phyloP scores from a whole-genome alignment of 2,113 vertebrate species.

The Willisornis vidua region DNA sequence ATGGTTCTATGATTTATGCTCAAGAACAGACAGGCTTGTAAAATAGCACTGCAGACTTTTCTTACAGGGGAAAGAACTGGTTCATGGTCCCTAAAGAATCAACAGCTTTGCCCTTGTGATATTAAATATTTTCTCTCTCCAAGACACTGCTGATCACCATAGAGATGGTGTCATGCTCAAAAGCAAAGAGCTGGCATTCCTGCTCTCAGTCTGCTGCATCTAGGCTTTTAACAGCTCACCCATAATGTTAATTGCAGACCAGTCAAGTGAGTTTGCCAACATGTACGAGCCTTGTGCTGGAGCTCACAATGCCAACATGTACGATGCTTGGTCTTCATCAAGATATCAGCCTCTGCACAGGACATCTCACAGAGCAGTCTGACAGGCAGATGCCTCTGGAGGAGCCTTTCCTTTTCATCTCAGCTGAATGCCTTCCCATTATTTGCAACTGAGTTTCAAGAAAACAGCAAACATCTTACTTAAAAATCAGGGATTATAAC shows the following conservation, averaged over 20 bases:
- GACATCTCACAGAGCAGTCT: not conserved
- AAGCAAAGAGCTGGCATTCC: not conserved
- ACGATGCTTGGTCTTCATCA: not conserved
- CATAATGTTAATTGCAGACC: not conserved
- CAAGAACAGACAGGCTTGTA: not conserved
- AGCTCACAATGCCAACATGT: not conserved
- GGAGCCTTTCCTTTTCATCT: not conserved
- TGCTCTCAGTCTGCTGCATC: not conserved
- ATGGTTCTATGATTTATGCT: not conserved
- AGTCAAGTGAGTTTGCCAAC: not conserved
- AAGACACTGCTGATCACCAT: not conserved
- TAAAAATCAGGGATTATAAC: not conserved
- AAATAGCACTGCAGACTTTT: not conserved
- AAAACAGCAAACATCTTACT: not conserved
- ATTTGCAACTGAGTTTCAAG: not conserved
- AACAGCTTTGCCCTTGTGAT: not conserved
- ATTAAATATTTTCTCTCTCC: not conserved
- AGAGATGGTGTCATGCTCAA: not conserved
- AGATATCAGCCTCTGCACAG: not conserved
- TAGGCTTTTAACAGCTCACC: not conserved
- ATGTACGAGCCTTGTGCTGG: not conserved
- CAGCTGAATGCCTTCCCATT: not conserved
- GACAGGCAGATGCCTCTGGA: not conserved
- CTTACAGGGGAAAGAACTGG: not conserved
- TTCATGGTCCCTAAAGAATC: not conserved